A percentile compares a stretch with the other conserved stretches of the same genome.
These are phyloP conservation scores for Neomonachus schauinslandi DNA, from an alignment of 2,113 vertebrate genomes.

Conservation along the genomic window DNA sequence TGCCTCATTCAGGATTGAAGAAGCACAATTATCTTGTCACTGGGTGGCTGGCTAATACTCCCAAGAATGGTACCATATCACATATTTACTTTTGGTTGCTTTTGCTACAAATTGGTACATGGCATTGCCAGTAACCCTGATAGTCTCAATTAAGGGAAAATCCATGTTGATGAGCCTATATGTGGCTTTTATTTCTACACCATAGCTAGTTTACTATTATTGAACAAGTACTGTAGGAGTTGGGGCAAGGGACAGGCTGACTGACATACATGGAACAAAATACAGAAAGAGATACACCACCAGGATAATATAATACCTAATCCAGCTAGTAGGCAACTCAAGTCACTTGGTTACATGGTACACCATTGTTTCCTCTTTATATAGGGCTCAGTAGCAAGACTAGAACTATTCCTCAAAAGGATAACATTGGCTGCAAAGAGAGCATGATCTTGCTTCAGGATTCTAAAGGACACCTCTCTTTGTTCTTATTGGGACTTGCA, in stretches of 20 bases:
- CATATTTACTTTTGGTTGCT: neutral
- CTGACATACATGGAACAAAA: neutral
- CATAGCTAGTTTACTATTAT: neutral
- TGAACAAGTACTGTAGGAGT: neutral
- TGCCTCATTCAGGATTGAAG: neutral
- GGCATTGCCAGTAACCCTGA: neutral
- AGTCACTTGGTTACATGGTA: neutral
- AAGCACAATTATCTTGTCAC: neutral
- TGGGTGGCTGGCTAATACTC: neutral
- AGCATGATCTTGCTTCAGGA: neutral
- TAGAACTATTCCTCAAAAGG: neutral
- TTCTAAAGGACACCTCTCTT: neutral
- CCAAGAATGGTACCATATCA: neutral
- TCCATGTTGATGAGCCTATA: neutral
- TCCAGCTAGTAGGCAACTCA: neutral
- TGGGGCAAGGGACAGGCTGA: neutral
- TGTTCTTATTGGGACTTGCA: neutral
- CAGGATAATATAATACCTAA: neutral
- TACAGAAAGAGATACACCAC: neutral
- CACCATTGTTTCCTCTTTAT: neutral
- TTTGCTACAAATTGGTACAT: neutral
- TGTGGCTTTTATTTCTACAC: neutral
- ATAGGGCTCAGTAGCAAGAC: neutral
- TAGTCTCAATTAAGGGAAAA: neutral
- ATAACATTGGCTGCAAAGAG: neutral